These are phyloP conservation scores for Trochalopteron elliotii DNA, from an alignment of 2,113 vertebrate species.

Conservation along the genomic window DNA sequence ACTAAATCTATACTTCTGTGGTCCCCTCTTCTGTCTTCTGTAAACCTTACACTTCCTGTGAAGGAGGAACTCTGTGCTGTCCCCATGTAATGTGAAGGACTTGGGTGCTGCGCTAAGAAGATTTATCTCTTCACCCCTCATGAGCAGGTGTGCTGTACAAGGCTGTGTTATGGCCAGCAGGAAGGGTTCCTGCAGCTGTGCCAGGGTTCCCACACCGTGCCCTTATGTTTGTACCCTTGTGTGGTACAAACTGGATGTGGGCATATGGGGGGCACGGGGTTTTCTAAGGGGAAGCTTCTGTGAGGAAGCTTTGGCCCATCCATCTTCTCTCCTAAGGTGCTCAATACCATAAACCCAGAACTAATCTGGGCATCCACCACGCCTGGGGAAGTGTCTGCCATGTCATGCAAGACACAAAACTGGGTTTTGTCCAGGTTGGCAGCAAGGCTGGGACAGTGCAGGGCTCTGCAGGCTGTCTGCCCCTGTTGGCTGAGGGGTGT, in stretches of 20 bases:
- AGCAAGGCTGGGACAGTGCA: background rate
- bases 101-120: fast-evolving
- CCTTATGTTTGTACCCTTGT: fast-evolving
- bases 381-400: background rate
- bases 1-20: fast-evolving
- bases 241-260: fast-evolving
- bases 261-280: fast-evolving
- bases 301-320: background rate
- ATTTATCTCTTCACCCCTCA: background rate
- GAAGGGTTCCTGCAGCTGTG: background rate
- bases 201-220: fast-evolving
- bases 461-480: background rate
- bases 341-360: background rate
- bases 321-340: background rate
- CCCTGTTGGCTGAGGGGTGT: background rate
- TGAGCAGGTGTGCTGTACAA: fast-evolving
- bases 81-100: background rate
- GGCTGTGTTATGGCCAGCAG: background rate
- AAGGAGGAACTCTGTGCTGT: background rate
- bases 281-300: background rate
- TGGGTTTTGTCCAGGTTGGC: background rate
- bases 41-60: background rate
- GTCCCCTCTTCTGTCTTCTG: background rate
- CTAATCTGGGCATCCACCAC: background rate
- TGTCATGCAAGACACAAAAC: background rate